These are phyloP conservation scores for Podarcis muralis DNA, from an alignment of 2,113 vertebrate genomes.

Conservation along the genomic window DNA sequence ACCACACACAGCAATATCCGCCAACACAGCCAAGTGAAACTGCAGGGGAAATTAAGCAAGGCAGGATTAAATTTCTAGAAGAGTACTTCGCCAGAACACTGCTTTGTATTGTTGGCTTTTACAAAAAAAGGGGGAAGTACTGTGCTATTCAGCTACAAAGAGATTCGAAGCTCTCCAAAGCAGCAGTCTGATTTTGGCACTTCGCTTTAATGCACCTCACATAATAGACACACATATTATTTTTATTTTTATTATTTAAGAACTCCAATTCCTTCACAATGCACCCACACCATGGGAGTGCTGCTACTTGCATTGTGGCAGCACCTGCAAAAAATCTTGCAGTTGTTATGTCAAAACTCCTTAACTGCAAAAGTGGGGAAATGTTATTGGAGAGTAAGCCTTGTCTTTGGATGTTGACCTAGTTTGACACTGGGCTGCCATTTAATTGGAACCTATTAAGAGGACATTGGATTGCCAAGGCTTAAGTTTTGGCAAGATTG, in stretches of 20 bases:
- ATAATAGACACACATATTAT: background rate
- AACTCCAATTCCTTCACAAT: too few species aligned
- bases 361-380: background rate
- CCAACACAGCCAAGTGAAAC: conserved; percentile 32
- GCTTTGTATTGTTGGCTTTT: background rate
- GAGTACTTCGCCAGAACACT: conserved; percentile 39
- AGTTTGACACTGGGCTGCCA: background rate
- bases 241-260: background rate
- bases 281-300: background rate
- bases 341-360: background rate
- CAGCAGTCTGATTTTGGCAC: background rate
- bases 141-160: background rate
- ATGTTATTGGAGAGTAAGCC: background rate
- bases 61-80: conserved; percentile 49
- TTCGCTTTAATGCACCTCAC: background rate
- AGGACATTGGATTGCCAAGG: background rate
- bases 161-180: background rate
- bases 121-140: background rate
- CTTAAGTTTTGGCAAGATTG: background rate
- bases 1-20: background rate
- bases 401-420: background rate
- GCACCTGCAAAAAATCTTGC: background rate
- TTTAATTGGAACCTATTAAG: background rate
- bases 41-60: conserved; percentile 29
- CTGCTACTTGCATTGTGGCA: background rate